These are phyloP conservation scores for Psettodes erumei DNA, from an alignment of 2,113 vertebrate genomes.

Conservation along the genomic window DNA sequence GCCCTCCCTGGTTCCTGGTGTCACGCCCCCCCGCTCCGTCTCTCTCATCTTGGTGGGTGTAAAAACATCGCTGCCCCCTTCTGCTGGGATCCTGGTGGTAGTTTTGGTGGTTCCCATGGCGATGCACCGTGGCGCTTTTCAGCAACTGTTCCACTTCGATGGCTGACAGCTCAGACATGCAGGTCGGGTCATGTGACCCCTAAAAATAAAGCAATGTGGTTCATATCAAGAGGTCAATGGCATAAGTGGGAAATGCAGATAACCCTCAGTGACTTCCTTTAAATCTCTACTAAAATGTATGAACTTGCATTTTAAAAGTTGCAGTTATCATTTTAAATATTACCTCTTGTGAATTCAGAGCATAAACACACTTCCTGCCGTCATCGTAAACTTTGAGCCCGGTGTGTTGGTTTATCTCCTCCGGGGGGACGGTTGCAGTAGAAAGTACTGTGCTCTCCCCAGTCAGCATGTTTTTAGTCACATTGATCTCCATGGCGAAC, in stretches of 20 bases:
- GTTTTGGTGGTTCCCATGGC: constrained; percentile 11
- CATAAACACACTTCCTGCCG: constrained; percentile 87
- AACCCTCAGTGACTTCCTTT: too few species aligned
- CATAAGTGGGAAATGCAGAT: neutral
- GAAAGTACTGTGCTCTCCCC: constrained; percentile 88
- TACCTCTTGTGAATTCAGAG: constrained; percentile 69
- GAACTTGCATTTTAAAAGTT: too few species aligned
- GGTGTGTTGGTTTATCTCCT: constrained; percentile 78
- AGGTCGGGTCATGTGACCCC: constrained; percentile 61
- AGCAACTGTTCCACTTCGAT: constrained; percentile 88
- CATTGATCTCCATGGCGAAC: constrained; percentile 87
- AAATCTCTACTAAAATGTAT: too few species aligned
- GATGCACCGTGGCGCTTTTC: constrained; percentile 83
- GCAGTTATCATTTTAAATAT: too few species aligned
- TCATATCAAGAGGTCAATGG: neutral
- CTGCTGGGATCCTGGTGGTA: neutral
- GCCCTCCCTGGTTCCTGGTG: neutral
- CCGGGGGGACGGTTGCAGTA: constrained; percentile 85
- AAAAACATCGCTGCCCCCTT: neutral
- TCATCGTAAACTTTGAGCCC: constrained; percentile 90
- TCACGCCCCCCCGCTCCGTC: neutral
- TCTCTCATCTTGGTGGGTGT: neutral
- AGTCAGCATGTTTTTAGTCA: constrained; percentile 86
- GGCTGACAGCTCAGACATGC: constrained; percentile 83
- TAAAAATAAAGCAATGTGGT: neutral